Evolutionary conservation across 2,888 invertebrate species (phyloP), one percentile per base, ranked within the genome.

Genomic region (Seira sanloemensis): DNA sequence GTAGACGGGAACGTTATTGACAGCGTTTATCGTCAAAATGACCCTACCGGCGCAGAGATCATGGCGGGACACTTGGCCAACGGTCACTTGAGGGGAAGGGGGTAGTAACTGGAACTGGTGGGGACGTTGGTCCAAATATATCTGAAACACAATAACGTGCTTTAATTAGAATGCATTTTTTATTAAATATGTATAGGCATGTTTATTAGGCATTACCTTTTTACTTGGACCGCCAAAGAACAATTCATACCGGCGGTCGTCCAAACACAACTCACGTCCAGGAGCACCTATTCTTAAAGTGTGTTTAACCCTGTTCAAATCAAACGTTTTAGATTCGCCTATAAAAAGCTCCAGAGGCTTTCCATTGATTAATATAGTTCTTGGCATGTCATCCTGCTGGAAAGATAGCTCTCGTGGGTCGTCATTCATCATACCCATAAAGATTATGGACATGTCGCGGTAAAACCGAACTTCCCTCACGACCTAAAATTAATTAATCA

Each of bases 21-120:
- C 94, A 0, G 96, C 97, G 91, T 97, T 95, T 2, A 97, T 94
- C 76, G 97, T 95, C 83, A 97, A 92, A 91, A 95, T 95, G 81
- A 97, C 95, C 92, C 96, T 96, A 0, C 96, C 97, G 0, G 95
- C 94, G 0, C 96, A 95, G 66, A 98, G 92, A 91, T 98, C 97
- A 16, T 94, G 94, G 26, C 97, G 93, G 89, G 95, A 94, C 0
- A 91, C 92, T 46, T 94, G 94, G 0, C 97, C 96, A 84, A 99
- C 97, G 91, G 96, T 96, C 0, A 99, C 98, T 91, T 97, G 97
- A 0, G 99, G 99, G 1, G 97, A 94, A 0, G 97, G 97, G 0
- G 98, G 98, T 90, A 96, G 96, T 7, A 99, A 92, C 90, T 96
- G 95, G 0, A 99, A 93, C 66, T 94, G 92, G 85, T 96, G 94